Conservation (phyloP, 2,888 invertebrate genomes). For the Meta bourneti region DNA sequence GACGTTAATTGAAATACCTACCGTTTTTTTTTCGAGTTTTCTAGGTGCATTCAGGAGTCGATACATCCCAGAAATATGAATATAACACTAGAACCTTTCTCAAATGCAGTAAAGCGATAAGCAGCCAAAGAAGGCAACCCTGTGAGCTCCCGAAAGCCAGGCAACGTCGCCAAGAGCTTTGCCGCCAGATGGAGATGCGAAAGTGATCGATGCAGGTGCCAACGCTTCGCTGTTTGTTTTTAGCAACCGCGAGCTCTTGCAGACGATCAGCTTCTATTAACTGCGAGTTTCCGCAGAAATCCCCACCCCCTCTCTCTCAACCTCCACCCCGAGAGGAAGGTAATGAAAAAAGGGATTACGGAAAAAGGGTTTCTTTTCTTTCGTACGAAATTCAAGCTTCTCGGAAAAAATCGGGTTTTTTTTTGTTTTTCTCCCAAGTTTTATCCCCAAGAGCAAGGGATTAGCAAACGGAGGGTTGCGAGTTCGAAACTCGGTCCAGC, state of each 20-base stretch:
- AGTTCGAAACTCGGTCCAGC: too few species aligned
- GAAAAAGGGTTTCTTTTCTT: background rate
- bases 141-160: background rate
- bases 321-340: background rate
- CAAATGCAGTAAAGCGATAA: background rate
- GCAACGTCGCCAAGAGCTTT: constrained; percentile 19
- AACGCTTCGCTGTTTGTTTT: constrained; percentile 56
- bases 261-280: constrained; percentile 48
- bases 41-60: too few species aligned
- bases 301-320: background rate
- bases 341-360: background rate
- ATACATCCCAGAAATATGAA: too few species aligned
- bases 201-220: constrained; percentile 63
- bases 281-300: background rate
- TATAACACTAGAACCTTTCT: too few species aligned
- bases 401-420: too few species aligned
- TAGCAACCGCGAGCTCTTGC: constrained; percentile 42
- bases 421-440: too few species aligned
- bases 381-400: background rate
- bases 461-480: too few species aligned
- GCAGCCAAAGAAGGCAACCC: background rate
- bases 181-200: constrained; percentile 6
- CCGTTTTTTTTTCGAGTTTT: too few species aligned
- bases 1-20: too few species aligned
- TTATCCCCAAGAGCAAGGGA: too few species aligned